Base-by-base conservation (phyloP, 2,797 vertebrate species). In the Oreortyx pictus region DNA sequence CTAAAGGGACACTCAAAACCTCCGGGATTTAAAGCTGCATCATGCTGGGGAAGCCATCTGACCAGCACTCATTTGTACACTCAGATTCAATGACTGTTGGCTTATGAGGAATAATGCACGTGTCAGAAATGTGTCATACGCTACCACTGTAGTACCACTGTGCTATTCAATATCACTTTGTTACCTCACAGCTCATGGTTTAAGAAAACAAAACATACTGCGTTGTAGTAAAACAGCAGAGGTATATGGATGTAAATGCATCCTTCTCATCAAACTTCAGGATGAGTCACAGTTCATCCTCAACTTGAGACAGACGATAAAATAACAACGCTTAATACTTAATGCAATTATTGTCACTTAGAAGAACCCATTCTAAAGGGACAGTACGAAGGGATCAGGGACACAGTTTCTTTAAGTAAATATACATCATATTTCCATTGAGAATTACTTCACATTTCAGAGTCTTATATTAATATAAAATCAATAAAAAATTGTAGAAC, bases 311-410 rank as follows among this genome's bases (percentile, higher is more conserved):
- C 24, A 83, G 81, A 78, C 41, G 6, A 89, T 59, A 81, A 84
- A 89, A 72, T 81, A 80, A 11, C 79, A 54, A 72, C 73, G 56
- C 91, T 80, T 92, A 59, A 90, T 22, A 78, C 22, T 47, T 90
- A 66, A 54, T 14, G 3, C 37, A 80, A 25, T 52, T 81, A 81
- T 46, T 88, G 86, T 73, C 61, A 80, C 49, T 50, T 68, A 29
- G 44, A 82, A 67, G 29, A 88, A 68, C 6, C 2, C 29, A 64
- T 3, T 79, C 52, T n/a, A 52, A 79, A 92, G 35, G 29, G 46
- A 66, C 35, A 10, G 20, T 57, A 31, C 31, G 59, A 74, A 90
- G 41, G 75, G 31, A 24, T 82, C 78, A 66, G 35, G 78, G 33
- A 77, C 5, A 50, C 9, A 5, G 35, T 59, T 90, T 93, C 59